Percentiles rank a stretch among this genome's conserved stretches.
phyloP scores from a whole-genome alignment of 2,888 invertebrate genomes.

The Leucophora obtusa region DNA sequence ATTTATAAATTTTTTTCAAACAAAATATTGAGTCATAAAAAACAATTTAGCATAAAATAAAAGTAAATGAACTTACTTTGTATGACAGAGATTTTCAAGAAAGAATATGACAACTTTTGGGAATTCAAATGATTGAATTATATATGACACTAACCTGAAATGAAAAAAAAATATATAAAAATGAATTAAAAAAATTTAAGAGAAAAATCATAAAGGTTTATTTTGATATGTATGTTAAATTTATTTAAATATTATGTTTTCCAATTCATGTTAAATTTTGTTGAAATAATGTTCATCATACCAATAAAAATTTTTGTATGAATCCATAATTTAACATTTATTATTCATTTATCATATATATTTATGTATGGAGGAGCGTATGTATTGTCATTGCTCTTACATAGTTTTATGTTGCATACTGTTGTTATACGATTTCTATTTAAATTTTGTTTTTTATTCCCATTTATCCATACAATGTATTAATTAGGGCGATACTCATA shows the following conservation, averaged over 20 bases:
- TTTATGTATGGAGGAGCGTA: not conserved
- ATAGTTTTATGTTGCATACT: not conserved
- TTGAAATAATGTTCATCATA: not conserved
- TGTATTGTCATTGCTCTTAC: not conserved
- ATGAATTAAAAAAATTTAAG: not conserved
- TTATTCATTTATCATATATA: not conserved
- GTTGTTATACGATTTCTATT: constrained; percentile 2
- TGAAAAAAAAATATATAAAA: not conserved
- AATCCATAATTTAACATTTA: not conserved
- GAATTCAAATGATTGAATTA: not conserved
- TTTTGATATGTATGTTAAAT: not conserved
- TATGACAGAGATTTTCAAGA: not conserved
- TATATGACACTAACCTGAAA: constrained; percentile 41
- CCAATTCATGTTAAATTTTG: not conserved
- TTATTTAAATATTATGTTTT: not conserved
- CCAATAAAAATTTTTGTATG: not conserved
- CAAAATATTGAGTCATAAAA: not conserved
- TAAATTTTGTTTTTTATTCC: not conserved
- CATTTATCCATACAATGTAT: not conserved
- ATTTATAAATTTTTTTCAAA: not conserved
- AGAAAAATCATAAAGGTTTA: not conserved
- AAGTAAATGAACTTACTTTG: not conserved
- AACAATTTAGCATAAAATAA: not conserved
- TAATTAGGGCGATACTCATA: not conserved
- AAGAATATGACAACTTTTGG: not conserved